Base-by-base conservation (phyloP, 2,113 vertebrate species). In the Aphyosemion australe region DNA sequence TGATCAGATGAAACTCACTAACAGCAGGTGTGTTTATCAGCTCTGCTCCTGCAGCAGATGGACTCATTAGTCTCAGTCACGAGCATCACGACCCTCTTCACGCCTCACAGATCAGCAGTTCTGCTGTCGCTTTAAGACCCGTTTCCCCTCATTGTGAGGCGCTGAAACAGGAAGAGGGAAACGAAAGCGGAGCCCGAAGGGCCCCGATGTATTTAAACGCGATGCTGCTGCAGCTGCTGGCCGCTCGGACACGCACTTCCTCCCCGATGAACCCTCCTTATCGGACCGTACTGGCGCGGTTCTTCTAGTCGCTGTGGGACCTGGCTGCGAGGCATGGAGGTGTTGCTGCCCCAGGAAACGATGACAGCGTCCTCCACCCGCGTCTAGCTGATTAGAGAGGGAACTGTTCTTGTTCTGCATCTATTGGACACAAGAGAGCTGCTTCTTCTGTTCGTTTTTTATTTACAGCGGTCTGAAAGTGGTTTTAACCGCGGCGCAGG, bases 151-250 rank as follows among this genome's bases (percentile, higher is more conserved):
- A 98, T 98, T 97, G 96, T 98, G 94, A 94, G 94, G 93, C 90
- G 94, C 94, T 95, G 94, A 95, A 96, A 94, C 95, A 98, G 96
- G 97, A 97, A 99, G 96, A 93, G 94, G 94, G 93, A 97, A 95
- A 95, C 93, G 95, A 96, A 95, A 95, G 92, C 94, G 88, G 91
- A 92, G 91, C 82, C 84, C 89, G 89, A 93, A 43, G 53, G 31
- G 26, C 8, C 89, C 88, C 64, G 91, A 91, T 88, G 93, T 89
- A 89, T 90, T 91, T 91, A 90, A 90, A 84, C 83, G 80, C 85
- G 80, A 66, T 88, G 84, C 80, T 63, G 68, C 71, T 5, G 52
- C 58, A 6, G 74, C 71, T 69, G 71, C 60, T 26, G 26, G 69
- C 61, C 50, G 9, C 46, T 32, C 60, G 21, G 58, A 59, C 51